Base-by-base conservation (phyloP, 2,888 invertebrate species). In the Uropetala carovei region DNA sequence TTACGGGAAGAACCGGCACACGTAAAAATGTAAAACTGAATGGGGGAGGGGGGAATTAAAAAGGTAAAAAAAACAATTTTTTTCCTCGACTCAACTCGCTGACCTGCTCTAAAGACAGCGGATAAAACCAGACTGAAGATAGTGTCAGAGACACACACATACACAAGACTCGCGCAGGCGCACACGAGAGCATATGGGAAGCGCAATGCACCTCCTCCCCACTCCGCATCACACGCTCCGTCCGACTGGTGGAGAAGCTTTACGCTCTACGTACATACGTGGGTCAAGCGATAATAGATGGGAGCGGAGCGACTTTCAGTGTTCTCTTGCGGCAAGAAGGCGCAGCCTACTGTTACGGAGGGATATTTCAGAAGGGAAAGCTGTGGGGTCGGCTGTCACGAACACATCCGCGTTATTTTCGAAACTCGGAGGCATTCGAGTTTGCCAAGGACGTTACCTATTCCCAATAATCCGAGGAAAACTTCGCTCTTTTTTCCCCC, bases 361-460 rank as follows among this genome's bases (percentile, higher is more conserved):
- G 18, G 18, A 68, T 18, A 56, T 89, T 89, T 27, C 7, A 43
- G 56, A 89, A 89, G 89, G 89, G 89, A 89, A 89, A 89, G 89
- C 43, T 86, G 60, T n/a, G 68, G 64, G 59, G 59, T n/a, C 13
- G 27, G 86, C 43, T 14, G 89, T 27, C 27, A 43, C n/a, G 83
- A 83, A 56, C 83, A 89, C 89, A 89, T 64, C 64, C 89, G 89
- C 30, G 56, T 89, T 43, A n/a, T 64, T 68, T 86, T 89, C 56
- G 75, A 75, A 75, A n/a, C 89, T 43, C 18, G 4, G 64, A 43
- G 64, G 89, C 89, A 89, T 68, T 64, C 43, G 43, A 68, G 68
- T 89, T 89, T 56, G 89, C 64, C 89, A 89, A 89, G 89, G 89
- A 89, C 89, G 68, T 43, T 68, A 68, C 89, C 89, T n/a, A 68